These are phyloP conservation scores for Cichladusa arquata DNA, from an alignment of 2,113 vertebrate genomes.

Conservation along the genomic window DNA sequence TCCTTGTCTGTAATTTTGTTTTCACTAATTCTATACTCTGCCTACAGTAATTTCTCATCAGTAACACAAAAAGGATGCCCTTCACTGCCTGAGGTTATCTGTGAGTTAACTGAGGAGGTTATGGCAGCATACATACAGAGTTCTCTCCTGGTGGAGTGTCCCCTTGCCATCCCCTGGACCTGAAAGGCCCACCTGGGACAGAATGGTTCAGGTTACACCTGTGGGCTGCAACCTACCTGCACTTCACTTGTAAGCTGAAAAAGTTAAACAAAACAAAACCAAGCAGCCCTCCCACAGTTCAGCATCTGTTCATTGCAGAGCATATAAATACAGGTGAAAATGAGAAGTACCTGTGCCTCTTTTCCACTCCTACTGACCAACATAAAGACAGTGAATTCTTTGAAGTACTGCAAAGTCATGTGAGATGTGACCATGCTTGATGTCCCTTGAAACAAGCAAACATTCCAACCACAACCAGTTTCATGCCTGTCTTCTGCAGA, in stretches of 20 bases:
- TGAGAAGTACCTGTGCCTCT: neutral
- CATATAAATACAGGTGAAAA: neutral
- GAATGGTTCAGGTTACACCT: neutral
- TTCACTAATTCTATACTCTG: neutral
- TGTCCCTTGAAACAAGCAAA: neutral
- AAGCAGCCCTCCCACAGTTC: neutral
- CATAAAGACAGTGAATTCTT: neutral
- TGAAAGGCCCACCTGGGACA: neutral
- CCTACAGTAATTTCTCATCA: neutral
- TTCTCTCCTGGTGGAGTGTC: neutral
- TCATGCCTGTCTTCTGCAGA: neutral
- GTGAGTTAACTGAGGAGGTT: neutral
- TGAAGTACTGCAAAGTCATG: neutral
- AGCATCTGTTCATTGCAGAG: neutral
- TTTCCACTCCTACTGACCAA: neutral
- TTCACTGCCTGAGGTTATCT: neutral
- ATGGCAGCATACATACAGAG: neutral
- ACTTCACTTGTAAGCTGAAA: neutral
- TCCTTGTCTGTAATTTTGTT: neutral
- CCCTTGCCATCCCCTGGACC: neutral
- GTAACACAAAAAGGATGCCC: neutral
- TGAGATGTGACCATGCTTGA: neutral
- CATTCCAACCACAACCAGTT: neutral
- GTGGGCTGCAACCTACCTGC: neutral
- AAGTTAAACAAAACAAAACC: neutral